Evolutionary conservation across 2,797 vertebrate genomes (phyloP), one percentile per base, ranked within the genome.

Genomic region (Cuniculus paca): DNA sequence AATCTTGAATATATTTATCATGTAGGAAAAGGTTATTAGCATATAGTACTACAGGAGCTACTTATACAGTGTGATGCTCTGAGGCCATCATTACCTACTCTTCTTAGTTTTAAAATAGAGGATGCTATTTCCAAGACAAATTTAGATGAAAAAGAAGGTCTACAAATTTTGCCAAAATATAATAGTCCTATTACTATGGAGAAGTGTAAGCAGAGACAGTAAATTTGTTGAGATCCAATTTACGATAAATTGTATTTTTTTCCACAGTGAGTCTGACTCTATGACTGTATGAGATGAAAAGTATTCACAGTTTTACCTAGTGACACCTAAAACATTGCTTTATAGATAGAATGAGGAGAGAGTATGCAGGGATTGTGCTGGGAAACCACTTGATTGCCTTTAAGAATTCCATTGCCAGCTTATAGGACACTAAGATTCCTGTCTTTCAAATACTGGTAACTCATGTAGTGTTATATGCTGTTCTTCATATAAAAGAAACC

Each of bases 1-100:
- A 97, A 97, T 95, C 87, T 72, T 80, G 90, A 93, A 34, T 68
- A 93, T 95, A 97, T 97, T 97, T 95, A 94, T 74, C 86, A 92
- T 39, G 52, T 24, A 72, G 80, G 72, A 79, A 95, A 87, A 91
- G 48, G 42, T 88, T 8, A 2, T 94, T 95, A 94, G 78, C 42
- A 78, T 72, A 28, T 8, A 68, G 28, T 20, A 24, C 16, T 6
- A 20, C 1, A 20, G 81, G 26, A 24, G 39, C 82, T 58, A 13
- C 72, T 42, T 42, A 54, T n/a, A 85, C 56, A 42, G 6, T 48
- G 68, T 1, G 13, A 39, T 6, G 36, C n/a, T 63, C 5, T 14
- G 75, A 87, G 54, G 45, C 1, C 39, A 4, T 10, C n/a, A 2
- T 7, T 50, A 72, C 39, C n/a, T 36, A 72, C 36, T 65, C 4